Percentiles rank a stretch among this genome's conserved stretches.
Evolutionary conservation across 2,797 vertebrate species (phyloP).

Genomic region (Betta splendens): DNA sequence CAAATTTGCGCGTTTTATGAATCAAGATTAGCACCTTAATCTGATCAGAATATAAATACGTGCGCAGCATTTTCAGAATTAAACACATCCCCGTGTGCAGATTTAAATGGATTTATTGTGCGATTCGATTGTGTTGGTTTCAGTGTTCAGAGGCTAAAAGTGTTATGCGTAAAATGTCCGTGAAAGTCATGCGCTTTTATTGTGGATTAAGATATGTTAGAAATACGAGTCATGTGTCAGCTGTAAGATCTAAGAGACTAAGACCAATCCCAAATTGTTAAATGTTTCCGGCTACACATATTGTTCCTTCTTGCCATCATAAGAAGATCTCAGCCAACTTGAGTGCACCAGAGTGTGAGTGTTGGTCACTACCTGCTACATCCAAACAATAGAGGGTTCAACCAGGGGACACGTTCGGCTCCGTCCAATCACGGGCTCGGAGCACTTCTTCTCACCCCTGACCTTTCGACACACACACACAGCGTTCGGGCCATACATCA

Average conservation of each 20-base stretch:
- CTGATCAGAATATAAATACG: too few relatives aligned
- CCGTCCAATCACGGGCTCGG: slow-evolving; percentile 91
- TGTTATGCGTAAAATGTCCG: slow-evolving; percentile 43
- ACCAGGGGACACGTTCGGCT: slow-evolving; percentile 89
- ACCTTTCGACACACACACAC: slow-evolving; percentile 80
- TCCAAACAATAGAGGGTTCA: slow-evolving; percentile 90
- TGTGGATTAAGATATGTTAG: slow-evolving; percentile 29
- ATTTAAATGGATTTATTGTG: background rate
- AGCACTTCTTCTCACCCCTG: slow-evolving; percentile 81
- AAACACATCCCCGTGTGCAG: background rate
- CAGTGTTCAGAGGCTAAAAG: slow-evolving; percentile 5
- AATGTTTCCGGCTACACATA: slow-evolving; percentile 48
- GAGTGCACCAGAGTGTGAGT: slow-evolving; percentile 69
- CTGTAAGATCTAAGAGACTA: slow-evolving; percentile 27
- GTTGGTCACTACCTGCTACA: slow-evolving; percentile 81
- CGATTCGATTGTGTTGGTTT: slow-evolving; percentile 1
- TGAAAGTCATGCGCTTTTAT: slow-evolving; percentile 36
- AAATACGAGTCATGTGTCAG: slow-evolving; percentile 28
- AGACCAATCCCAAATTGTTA: slow-evolving; percentile 36
- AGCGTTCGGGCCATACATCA: slow-evolving; percentile 80
- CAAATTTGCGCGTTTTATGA: background rate
- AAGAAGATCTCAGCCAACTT: slow-evolving; percentile 43
- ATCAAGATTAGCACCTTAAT: too few relatives aligned
- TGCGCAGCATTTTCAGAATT: too few relatives aligned
- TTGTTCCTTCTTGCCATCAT: slow-evolving; percentile 56